Percentiles rank a stretch among this genome's conserved stretches.
phyloP scores from a whole-genome alignment of 2,113 vertebrate genomes.

The Gnathonemus echidnorhynchus region DNA sequence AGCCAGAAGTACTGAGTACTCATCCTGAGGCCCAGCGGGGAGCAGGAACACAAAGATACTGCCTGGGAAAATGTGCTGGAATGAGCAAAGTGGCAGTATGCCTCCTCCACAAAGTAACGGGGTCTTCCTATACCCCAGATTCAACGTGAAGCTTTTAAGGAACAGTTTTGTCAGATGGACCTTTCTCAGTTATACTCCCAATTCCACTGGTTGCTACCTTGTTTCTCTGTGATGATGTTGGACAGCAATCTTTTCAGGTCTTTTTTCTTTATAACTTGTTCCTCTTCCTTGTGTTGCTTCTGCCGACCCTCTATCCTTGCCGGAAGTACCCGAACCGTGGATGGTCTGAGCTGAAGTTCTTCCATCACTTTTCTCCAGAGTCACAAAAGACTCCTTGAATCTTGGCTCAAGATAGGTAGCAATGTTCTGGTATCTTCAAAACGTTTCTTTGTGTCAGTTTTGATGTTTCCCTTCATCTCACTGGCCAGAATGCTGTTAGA shows the following conservation, averaged over 20 bases:
- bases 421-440: no score
- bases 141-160: neutral
- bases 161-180: neutral
- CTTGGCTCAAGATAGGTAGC: neutral
- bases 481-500: neutral
- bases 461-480: neutral
- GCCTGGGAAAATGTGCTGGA: neutral
- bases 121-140: neutral
- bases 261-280: neutral
- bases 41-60: neutral
- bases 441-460: neutral
- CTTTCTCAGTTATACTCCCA: neutral
- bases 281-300: neutral
- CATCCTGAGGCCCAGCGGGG: neutral
- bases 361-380: neutral
- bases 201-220: neutral
- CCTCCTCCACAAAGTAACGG: neutral
- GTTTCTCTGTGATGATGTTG: neutral
- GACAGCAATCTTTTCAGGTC: neutral
- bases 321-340: neutral
- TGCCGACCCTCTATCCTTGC: neutral
- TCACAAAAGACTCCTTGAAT: neutral
- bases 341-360: neutral
- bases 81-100: neutral
- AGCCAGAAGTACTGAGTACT: neutral